These are phyloP conservation scores for Perca fluviatilis DNA, from an alignment of 2,113 vertebrate species.

Conservation along the genomic window DNA sequence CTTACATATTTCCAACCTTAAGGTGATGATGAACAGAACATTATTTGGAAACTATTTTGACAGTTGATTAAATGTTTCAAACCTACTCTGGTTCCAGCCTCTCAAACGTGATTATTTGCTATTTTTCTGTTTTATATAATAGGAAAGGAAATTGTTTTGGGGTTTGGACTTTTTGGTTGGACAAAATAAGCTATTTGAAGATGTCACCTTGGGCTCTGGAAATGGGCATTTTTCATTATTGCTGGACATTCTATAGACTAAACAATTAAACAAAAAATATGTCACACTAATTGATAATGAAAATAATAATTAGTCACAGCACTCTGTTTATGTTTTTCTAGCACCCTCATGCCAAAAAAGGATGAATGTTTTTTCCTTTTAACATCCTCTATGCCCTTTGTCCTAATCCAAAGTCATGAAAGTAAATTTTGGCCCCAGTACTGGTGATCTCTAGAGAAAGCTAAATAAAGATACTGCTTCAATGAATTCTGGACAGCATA, in stretches of 20 bases:
- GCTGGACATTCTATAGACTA: not conserved
- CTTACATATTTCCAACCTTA: not conserved
- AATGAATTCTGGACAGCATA: not conserved
- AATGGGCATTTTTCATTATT: not conserved
- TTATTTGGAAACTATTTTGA: not conserved
- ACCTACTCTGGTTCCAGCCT: not conserved
- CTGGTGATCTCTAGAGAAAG: too few species aligned
- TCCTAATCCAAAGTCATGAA: too few species aligned
- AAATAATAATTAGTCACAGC: not conserved
- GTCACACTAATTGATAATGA: not conserved
- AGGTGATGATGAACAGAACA: not conserved
- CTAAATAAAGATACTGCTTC: too few species aligned
- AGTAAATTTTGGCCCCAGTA: too few species aligned
- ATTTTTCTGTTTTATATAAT: not conserved
- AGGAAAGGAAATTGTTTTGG: not conserved
- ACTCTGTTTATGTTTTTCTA: not conserved
- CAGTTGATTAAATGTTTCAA: not conserved
- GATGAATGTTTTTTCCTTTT: too few species aligned
- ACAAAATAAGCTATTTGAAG: not conserved
- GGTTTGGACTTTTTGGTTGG: not conserved
- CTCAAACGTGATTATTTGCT: not conserved
- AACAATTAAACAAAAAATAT: not conserved
- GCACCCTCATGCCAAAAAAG: not conserved
- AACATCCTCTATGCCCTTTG: too few species aligned
- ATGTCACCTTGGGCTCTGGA: not conserved